phyloP scores from a whole-genome alignment of 2,797 vertebrate genomes.

The Megaceryle alcyon region DNA sequence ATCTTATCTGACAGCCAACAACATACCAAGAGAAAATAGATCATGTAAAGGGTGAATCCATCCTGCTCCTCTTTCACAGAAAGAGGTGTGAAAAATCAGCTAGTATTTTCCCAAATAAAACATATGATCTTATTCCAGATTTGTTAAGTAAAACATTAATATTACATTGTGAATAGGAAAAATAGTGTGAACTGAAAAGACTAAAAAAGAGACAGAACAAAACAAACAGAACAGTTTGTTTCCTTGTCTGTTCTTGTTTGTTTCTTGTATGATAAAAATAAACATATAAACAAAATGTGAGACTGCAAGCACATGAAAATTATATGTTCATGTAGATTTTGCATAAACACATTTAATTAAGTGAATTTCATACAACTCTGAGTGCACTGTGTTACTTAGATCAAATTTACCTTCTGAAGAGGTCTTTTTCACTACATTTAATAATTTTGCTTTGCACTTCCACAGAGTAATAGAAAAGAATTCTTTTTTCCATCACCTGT shows the following conservation, averaged over 20 bases:
- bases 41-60: background rate
- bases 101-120: background rate
- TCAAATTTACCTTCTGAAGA: conserved; percentile 7
- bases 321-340: background rate
- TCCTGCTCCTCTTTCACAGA: background rate
- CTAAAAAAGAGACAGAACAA: background rate
- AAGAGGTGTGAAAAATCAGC: background rate
- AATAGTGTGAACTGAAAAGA: background rate
- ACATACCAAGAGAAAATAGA: background rate
- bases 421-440: background rate
- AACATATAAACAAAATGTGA: background rate
- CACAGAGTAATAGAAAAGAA: background rate
- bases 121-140: background rate
- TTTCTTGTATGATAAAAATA: background rate
- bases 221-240: background rate
- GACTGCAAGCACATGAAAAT: background rate
- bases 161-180: background rate
- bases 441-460: conserved; percentile 1
- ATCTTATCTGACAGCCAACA: background rate
- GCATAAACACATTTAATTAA: conserved; percentile 13
- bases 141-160: background rate
- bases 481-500: background rate
- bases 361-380: background rate
- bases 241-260: background rate
- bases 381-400: background rate